phyloP scores from a whole-genome alignment of 1,140 invertebrate genomes.

The Hydropsyche tenuis region DNA sequence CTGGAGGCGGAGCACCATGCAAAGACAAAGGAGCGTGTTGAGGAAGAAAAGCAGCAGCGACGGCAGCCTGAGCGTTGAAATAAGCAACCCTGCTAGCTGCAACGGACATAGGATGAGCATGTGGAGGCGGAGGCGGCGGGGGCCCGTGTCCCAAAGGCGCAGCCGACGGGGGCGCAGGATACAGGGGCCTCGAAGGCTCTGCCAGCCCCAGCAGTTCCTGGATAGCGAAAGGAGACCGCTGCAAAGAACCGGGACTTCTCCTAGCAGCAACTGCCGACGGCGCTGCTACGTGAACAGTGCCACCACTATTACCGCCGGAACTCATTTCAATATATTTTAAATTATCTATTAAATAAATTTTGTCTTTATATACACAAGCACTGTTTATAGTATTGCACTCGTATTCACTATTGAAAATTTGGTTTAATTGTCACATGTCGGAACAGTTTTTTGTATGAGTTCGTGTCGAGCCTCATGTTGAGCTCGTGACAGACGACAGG shows the following conservation, averaged over 20 bases:
- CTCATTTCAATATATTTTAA: background rate
- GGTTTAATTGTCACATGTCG: background rate
- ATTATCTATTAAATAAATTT: no score
- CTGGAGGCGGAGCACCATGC: conserved; percentile 55
- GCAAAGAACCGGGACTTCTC: conserved; percentile 64
- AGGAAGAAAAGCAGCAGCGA: conserved; percentile 85
- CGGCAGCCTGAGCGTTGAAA: conserved; percentile 85
- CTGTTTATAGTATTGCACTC: background rate
- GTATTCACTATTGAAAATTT: background rate
- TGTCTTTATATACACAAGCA: background rate
- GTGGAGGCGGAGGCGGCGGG: conserved; percentile 57
- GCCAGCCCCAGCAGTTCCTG: conserved; percentile 85
- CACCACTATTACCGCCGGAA: conserved; percentile 15
- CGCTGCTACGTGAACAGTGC: conserved; percentile 52
- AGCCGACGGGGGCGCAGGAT: conserved; percentile 60
- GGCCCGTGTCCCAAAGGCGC: conserved; percentile 56
- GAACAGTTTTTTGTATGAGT: background rate
- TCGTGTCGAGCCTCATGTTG: background rate
- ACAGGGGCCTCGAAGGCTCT: conserved; percentile 54
- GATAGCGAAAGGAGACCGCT: conserved; percentile 89
- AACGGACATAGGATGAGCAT: conserved; percentile 68
- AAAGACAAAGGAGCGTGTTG: conserved; percentile 62
- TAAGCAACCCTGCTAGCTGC: conserved; percentile 83
- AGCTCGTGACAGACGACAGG: background rate
- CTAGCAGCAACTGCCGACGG: conserved; percentile 54